Percentiles rank a stretch among this genome's conserved stretches.
These are phyloP conservation scores for Pollachius pollachius DNA, from an alignment of 2,113 vertebrate genomes.

Conservation along the genomic window DNA sequence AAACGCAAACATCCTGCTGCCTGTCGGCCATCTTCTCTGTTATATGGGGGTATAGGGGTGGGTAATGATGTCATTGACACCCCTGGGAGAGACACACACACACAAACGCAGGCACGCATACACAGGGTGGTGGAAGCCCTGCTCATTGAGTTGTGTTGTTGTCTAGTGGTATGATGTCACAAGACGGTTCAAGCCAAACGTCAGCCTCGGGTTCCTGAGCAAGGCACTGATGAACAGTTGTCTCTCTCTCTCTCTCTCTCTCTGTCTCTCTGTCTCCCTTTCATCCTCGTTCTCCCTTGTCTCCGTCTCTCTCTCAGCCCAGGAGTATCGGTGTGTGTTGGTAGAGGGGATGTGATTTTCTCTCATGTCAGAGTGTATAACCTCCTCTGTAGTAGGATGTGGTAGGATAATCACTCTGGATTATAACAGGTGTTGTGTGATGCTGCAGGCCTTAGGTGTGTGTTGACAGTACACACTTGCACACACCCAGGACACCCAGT, in stretches of 20 bases:
- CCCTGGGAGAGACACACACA: not conserved
- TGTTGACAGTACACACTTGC: too few relatives aligned
- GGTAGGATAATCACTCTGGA: too few relatives aligned
- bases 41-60: too few relatives aligned
- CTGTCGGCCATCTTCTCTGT: too few relatives aligned
- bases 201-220: not conserved
- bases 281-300: not conserved
- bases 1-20: too few relatives aligned
- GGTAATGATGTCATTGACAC: too few relatives aligned
- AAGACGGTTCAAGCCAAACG: not conserved
- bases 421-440: too few relatives aligned
- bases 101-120: not conserved
- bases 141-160: not conserved
- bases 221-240: not conserved
- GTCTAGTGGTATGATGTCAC: not conserved
- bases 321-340: conserved; percentile 29
- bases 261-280: conserved; percentile 11
- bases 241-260: not conserved
- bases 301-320: conserved; percentile 13
- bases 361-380: conserved; percentile 15
- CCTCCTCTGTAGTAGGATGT: too few relatives aligned
- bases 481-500: too few relatives aligned
- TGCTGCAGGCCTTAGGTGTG: too few relatives aligned
- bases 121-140: not conserved
- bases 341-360: conserved; percentile 32